Base-by-base conservation (phyloP, 2,888 invertebrate genomes). In the Halictus quadricinctus region DNA sequence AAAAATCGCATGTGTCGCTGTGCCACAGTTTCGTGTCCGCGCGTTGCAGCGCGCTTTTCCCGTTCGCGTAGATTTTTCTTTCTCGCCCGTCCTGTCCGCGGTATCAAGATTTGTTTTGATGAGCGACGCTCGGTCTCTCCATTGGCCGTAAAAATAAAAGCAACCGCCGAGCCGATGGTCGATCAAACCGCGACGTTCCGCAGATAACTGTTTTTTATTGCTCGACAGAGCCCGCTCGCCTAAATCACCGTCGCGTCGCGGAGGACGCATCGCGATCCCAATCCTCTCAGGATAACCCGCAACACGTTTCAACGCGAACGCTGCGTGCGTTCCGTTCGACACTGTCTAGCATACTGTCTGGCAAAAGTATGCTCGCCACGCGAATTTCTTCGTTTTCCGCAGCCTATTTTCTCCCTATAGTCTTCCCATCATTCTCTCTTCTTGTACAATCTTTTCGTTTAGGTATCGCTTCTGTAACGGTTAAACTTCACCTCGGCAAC, bases 31-130 rank as follows among this genome's bases (percentile, higher is more conserved):
- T 69, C 54, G 41, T 41, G 54, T 60, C 29, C 29, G 60, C 36
- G 48, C 29, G 60, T 25, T 21, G 50, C 21, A 15, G 43, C 41
- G 50, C 64, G 43, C 60, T 72, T 81, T 76, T 54, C 75, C 72
- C 73, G 46, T 6, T 70, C 48, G 77, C 80, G 15, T 58, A 29
- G n/a, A 21, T 80, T 76, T 69, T 69, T 69, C 36, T 87, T 74
- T 79, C 43, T 18, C 41, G 29, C 25, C 41, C 5, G 43, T 29
- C 46, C 64, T 36, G 46, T 50, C 43, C 72, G 36, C 64, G 74
- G 70, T 72, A 78, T 81, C 76, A 76, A 84, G 85, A 88, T 88
- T 82, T 84, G 85, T 87, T 84, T 82, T 69, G 79, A 72, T 48
- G 77, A 81, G 78, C 73, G 80, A 81, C 78, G 82, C 60, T 74